These are phyloP conservation scores for Danio choprae DNA, from an alignment of 2,797 vertebrate species.

Conservation along the genomic window DNA sequence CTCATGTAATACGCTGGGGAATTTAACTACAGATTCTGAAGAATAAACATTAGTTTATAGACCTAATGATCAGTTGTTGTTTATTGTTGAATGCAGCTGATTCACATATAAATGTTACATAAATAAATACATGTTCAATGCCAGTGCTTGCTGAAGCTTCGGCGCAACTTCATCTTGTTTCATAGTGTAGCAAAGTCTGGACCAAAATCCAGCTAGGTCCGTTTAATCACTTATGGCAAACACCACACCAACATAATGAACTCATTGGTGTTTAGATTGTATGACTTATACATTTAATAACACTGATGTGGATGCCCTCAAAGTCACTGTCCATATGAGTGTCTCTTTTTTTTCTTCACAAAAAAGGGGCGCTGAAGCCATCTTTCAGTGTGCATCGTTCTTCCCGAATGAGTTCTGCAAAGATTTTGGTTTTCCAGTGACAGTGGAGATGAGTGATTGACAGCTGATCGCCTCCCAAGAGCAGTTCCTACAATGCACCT, in stretches of 20 bases:
- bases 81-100: constrained; percentile 21
- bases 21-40: background rate
- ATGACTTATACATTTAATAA: constrained; percentile 24
- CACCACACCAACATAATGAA: constrained; percentile 5
- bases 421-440: constrained; percentile 23
- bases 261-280: constrained; percentile 9
- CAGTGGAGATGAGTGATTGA: constrained; percentile 47
- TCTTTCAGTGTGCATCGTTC: constrained; percentile 1
- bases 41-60: constrained; percentile 2
- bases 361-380: constrained; percentile 16
- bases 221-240: constrained; percentile 18
- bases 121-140: constrained; percentile 4
- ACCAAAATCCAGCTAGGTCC: constrained; percentile 30
- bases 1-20: constrained; percentile 6
- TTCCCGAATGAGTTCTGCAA: constrained; percentile 32
- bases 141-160: constrained; percentile 1
- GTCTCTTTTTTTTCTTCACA: constrained; percentile 9
- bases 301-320: constrained; percentile 5
- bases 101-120: background rate
- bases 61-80: background rate
- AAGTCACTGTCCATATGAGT: background rate
- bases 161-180: background rate
- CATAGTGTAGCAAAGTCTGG: constrained; percentile 1
- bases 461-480: constrained; percentile 41
- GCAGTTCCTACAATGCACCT: constrained; percentile 33